These are phyloP conservation scores for Ormia ochracea DNA, from an alignment of 2,888 invertebrate species.

Conservation along the genomic window DNA sequence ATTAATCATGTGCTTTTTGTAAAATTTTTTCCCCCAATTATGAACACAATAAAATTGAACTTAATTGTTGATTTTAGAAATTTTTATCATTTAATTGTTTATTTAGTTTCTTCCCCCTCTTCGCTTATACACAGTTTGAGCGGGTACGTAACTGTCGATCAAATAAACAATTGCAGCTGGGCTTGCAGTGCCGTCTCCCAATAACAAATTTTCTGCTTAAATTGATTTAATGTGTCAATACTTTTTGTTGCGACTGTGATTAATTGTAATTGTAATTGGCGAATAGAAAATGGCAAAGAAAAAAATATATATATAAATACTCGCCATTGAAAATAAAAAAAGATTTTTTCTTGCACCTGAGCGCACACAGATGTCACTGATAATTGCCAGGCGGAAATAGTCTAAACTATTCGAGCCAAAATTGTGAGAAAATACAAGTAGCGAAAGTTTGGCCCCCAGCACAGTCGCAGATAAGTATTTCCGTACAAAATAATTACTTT, in stretches of 20 bases:
- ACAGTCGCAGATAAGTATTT: too few relatives aligned
- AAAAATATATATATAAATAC: neutral
- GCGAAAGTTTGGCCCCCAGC: too few relatives aligned
- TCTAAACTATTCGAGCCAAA: too few relatives aligned
- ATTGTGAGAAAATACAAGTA: too few relatives aligned
- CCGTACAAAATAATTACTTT: too few relatives aligned
- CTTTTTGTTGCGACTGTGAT: constrained; percentile 33
- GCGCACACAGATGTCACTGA: neutral
- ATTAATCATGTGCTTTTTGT: constrained; percentile 26
- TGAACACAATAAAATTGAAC: neutral
- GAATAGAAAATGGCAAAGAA: neutral
- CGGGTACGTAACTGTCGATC: neutral
- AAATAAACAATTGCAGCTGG: constrained; percentile 6
- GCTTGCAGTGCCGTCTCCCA: neutral
- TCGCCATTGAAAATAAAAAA: neutral
- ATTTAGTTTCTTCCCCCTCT: neutral
- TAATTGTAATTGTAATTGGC: constrained; percentile 40
- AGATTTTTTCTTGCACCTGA: neutral
- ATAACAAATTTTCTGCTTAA: constrained; percentile 24
- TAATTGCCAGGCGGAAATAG: too few relatives aligned
- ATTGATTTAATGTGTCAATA: constrained; percentile 54
- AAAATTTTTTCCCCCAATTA: neutral
- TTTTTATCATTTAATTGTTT: constrained; percentile 4
- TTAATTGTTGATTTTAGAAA: constrained; percentile 6
- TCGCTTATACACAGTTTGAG: too few relatives aligned